Percentiles rank a stretch among this genome's conserved stretches.
Evolutionary conservation across 2,113 vertebrate species (phyloP).

Genomic region (Pogonocichla stellata): DNA sequence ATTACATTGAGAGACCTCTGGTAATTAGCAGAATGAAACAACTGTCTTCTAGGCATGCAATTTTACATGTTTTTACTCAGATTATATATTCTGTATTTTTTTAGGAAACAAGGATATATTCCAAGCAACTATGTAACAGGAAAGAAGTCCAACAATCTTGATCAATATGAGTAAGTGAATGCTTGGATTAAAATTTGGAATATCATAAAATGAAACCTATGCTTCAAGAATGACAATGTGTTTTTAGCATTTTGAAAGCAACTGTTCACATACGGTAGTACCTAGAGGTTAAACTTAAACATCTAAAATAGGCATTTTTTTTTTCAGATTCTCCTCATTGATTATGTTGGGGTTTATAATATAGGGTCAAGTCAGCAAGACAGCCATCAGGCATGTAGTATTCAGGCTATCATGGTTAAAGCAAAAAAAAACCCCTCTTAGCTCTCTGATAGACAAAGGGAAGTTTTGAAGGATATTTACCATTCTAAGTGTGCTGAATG

Average conservation of each 20-base stretch:
- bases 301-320: background rate
- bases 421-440: background rate
- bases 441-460: background rate
- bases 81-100: background rate
- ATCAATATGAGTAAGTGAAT: constrained; percentile 88
- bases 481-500: background rate
- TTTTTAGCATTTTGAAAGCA: background rate
- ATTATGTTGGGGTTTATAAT: background rate
- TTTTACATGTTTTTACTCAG: background rate
- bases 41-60: background rate
- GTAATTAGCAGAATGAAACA: background rate
- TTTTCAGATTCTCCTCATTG: background rate
- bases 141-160: constrained; percentile 85
- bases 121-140: constrained; percentile 93
- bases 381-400: background rate
- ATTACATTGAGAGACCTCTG: background rate
- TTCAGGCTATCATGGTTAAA: background rate
- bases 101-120: constrained; percentile 90
- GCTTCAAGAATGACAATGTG: background rate
- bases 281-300: background rate
- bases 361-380: background rate
- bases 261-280: rapidly evolving
- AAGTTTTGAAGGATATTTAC: background rate
- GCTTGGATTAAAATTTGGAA: background rate
- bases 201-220: background rate